phyloP scores from a whole-genome alignment of 2,113 vertebrate genomes.

The Pteronura brasiliensis region DNA sequence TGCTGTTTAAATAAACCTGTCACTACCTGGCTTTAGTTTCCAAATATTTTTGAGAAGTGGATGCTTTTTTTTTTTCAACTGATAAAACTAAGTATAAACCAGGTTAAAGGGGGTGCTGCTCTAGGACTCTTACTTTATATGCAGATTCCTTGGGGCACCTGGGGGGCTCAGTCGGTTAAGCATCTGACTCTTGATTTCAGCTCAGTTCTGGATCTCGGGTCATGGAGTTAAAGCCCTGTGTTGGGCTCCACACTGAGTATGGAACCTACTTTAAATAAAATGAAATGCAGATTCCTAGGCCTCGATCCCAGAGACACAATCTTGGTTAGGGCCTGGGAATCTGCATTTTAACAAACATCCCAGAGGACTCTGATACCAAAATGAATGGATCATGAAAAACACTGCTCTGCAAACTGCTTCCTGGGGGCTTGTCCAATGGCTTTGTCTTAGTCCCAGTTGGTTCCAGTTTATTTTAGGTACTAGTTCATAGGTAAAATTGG shows the following conservation, averaged over 20 bases:
- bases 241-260: not conserved
- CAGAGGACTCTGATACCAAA: not conserved
- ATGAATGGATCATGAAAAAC: not conserved
- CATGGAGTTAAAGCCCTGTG: not conserved
- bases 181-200: not conserved
- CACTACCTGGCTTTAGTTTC: not conserved
- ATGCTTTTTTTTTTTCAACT: not conserved
- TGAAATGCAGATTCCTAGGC: not conserved
- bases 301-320: not conserved
- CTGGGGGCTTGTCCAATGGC: not conserved
- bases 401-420: not conserved
- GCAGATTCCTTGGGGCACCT: not conserved
- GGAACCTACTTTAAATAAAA: not conserved
- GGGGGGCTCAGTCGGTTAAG: not conserved
- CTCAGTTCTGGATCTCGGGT: not conserved
- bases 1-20: conserved; percentile 19
- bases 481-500: not conserved
- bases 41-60: not conserved
- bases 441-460: not conserved
- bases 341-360: not conserved
- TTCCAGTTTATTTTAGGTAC: not conserved
- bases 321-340: not conserved
- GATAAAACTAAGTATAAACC: not conserved
- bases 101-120: not conserved
- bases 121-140: not conserved